These are phyloP conservation scores for Metellina segmentata DNA, from an alignment of 2,888 invertebrate genomes.

Conservation along the genomic window DNA sequence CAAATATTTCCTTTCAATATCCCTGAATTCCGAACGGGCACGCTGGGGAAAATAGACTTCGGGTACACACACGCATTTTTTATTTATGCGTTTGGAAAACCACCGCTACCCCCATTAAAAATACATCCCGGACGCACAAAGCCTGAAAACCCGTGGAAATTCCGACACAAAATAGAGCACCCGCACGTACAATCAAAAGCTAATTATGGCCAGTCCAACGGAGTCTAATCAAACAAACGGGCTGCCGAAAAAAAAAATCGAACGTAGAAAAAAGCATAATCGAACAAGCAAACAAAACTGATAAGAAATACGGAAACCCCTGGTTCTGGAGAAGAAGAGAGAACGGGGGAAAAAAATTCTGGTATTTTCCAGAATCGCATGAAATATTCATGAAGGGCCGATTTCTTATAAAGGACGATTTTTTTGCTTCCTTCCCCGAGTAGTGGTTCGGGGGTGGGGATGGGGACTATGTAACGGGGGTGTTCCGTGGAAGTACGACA, in stretches of 20 bases:
- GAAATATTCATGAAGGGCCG: constrained; percentile 70
- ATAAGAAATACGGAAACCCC: constrained; percentile 23
- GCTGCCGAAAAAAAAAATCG: neutral
- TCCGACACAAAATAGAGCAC: constrained; percentile 10
- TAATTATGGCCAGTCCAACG: constrained; percentile 47
- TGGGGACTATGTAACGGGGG: constrained; percentile 7
- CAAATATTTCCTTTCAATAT: neutral
- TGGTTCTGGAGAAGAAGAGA: neutral
- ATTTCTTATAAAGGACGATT: constrained; percentile 59
- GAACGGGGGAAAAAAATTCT: constrained; percentile 28
- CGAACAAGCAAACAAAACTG: constrained; percentile 35
- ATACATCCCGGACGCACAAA: constrained; percentile 7
- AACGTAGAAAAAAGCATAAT: neutral
- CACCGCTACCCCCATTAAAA: constrained; percentile 28
- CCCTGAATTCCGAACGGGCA: neutral
- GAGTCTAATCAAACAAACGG: constrained; percentile 25
- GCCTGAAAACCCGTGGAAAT: neutral
- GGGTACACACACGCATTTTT: too few species aligned
- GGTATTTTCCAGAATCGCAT: constrained; percentile 54
- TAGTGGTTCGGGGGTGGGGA: neutral
- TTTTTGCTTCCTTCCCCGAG: constrained; percentile 1
- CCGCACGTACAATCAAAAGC: constrained; percentile 57
- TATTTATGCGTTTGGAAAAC: neutral
- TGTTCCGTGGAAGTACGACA: constrained; percentile 63
- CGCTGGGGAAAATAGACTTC: too few species aligned